Percentiles rank a stretch among this genome's conserved stretches.
Conservation (phyloP, 2,888 invertebrate genomes). For the Drepana falcataria region DNA sequence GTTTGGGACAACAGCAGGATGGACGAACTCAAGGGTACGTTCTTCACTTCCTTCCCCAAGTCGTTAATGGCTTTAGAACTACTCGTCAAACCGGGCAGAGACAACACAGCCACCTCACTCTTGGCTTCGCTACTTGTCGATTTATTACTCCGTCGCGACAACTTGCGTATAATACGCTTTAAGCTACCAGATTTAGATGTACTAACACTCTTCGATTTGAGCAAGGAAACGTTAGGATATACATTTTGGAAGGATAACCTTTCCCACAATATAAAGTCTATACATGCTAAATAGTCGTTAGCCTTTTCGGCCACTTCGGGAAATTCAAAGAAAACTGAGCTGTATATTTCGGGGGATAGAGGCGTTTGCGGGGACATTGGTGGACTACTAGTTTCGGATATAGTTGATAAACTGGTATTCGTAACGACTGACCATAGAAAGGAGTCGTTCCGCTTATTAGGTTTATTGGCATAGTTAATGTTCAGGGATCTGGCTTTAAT, state of each 20-base stretch:
- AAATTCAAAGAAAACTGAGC: constrained; percentile 66
- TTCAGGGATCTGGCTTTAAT: constrained; percentile 37
- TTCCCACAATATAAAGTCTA: constrained; percentile 70
- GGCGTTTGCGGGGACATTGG: constrained; percentile 34
- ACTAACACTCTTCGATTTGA: constrained; percentile 39
- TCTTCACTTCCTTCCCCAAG: constrained; percentile 55
- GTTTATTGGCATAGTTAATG: constrained; percentile 31
- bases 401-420: constrained; percentile 51
- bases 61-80: constrained; percentile 53
- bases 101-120: constrained; percentile 57
- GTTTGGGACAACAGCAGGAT: constrained; percentile 62
- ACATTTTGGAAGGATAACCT: constrained; percentile 47
- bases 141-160: constrained; percentile 44
- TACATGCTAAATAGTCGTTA: constrained; percentile 45
- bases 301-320: constrained; percentile 37
- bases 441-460: constrained; percentile 53
- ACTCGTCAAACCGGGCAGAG: constrained; percentile 54
- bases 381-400: constrained; percentile 53
- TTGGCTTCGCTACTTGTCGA: constrained; percentile 36
- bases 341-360: constrained; percentile 58
- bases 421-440: constrained; percentile 49
- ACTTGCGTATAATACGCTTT: constrained; percentile 42
- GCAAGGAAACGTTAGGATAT: constrained; percentile 55
- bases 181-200: constrained; percentile 49
- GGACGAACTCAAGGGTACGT: constrained; percentile 56